Evolutionary conservation across 2,888 invertebrate genomes (phyloP), one percentile per base, ranked within the genome.

Genomic region (Leucophenga montana): DNA sequence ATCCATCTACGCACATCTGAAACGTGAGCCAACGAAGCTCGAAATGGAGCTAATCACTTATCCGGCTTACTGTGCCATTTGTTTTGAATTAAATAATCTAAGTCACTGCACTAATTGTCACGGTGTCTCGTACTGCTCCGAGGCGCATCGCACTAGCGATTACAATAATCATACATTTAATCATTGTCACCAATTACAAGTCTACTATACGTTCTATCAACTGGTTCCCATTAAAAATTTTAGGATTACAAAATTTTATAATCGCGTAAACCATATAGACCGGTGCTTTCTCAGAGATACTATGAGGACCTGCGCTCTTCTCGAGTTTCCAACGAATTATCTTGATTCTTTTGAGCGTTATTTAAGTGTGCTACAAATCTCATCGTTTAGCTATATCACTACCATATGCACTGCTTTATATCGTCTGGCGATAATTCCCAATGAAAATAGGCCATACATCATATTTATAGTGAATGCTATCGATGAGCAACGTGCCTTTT

Each of bases 381-480:
- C 84, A 4, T 81, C 82, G 13, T 87, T 84, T 20, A 87, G 87
- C 31, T 85, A 82, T 68, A 78, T 87, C n/a, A 78, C 71, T n/a
- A 82, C 84, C 11, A 72, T 86, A 54, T 80, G 84, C 8, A 77
- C 80, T 66, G 76, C 77, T 0, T 39, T 86, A 0, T 69, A 73
- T 1, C 59, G 78, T 18, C 66, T 77, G 0, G 27, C 78, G n/a
- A 57, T 74, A 14, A 31, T 70, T 1, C 27, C 65, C 6, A 61
- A 73, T 11, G 20, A 62, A 1, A 66, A 66, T 0, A 18, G 64
- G 0, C 72, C 68, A 14, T 76, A 82, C 59, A 73, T 73, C 5
- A 76, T 85, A 4, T 85, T 77, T 54, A 71, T 88, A n/a, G 75
- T 80, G 57, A 86, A 84, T 1, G 80, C 84, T 2, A 80, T 72